Evolutionary conservation across 2,113 vertebrate species (phyloP).

Genomic region (Macquaria ambigua): DNA sequence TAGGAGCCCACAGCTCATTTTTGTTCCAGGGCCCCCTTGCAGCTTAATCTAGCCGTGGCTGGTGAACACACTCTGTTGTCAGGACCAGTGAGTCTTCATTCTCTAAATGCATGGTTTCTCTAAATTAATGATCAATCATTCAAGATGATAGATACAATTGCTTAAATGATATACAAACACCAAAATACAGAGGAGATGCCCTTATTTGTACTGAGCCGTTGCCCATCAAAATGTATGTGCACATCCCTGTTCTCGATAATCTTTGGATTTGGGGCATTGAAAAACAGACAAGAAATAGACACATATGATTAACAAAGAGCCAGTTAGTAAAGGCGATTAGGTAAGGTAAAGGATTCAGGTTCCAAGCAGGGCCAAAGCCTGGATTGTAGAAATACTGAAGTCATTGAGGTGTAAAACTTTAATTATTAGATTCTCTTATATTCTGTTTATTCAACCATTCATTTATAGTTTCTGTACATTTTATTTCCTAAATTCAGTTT

Average conservation of each 20-base stretch:
- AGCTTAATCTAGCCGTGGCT: no score
- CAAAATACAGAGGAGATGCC: not conserved
- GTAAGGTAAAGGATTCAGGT: not conserved
- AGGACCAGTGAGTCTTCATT: not conserved
- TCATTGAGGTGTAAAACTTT: not conserved
- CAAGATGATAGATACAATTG: not conserved
- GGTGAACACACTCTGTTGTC: no score
- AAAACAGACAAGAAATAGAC: not conserved
- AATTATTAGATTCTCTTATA: no score
- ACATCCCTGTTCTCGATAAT: not conserved
- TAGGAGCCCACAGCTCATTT: no score
- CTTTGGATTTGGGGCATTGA: no score
- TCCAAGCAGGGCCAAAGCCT: no score
- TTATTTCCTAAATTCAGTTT: not conserved
- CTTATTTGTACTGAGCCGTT: no score
- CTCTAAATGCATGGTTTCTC: not conserved
- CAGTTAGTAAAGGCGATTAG: not conserved
- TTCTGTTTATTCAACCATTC: not conserved
- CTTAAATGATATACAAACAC: not conserved
- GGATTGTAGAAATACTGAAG: not conserved
- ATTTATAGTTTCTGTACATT: not conserved
- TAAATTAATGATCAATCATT: not conserved
- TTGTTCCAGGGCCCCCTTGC: no score
- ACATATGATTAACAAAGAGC: not conserved
- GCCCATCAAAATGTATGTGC: not conserved